Conservation (phyloP, 2,113 vertebrate species). For the Gobius niger region DNA sequence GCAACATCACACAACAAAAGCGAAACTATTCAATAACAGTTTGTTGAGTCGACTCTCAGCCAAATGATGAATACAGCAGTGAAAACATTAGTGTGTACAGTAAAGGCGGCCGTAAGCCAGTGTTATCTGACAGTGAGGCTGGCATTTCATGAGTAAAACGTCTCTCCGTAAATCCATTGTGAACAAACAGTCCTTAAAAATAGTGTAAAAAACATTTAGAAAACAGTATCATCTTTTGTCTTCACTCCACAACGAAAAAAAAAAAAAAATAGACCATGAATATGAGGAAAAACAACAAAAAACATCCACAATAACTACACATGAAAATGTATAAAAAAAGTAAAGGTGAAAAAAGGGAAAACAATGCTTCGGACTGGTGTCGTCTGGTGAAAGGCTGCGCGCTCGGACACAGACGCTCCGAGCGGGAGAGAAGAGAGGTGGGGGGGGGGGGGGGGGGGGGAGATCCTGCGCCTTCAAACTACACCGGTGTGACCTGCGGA, state of each 20-base stretch:
- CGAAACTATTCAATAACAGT: neutral
- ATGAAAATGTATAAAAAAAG: conserved; percentile 67
- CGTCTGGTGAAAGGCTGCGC: conserved; percentile 25
- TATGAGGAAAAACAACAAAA: conserved; percentile 51
- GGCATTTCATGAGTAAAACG: conserved; percentile 28
- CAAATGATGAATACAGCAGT: neutral
- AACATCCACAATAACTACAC: conserved; percentile 76
- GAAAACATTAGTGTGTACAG: conserved; percentile 17
- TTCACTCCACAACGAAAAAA: conserved; percentile 67
- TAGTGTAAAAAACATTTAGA: conserved; percentile 30
- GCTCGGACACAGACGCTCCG: conserved; percentile 10
- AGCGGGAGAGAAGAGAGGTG: conserved; percentile 4
- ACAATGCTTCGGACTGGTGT: conserved; percentile 24
- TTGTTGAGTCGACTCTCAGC: conserved; percentile 3
- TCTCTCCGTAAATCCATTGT: conserved; percentile 17
- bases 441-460: too few species aligned
- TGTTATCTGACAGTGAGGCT: conserved; percentile 20
- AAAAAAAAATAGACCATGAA: conserved; percentile 41
- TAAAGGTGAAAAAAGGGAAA: conserved; percentile 67
- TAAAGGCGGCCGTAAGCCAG: conserved; percentile 21
- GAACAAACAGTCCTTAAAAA: conserved; percentile 42
- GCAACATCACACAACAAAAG: neutral
- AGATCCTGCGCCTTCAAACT: conserved; percentile 78
- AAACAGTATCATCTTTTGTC: conserved; percentile 29
- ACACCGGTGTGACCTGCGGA: conserved; percentile 59